phyloP scores from a whole-genome alignment of 2,797 vertebrate species.

The Astyanax mexicanus region DNA sequence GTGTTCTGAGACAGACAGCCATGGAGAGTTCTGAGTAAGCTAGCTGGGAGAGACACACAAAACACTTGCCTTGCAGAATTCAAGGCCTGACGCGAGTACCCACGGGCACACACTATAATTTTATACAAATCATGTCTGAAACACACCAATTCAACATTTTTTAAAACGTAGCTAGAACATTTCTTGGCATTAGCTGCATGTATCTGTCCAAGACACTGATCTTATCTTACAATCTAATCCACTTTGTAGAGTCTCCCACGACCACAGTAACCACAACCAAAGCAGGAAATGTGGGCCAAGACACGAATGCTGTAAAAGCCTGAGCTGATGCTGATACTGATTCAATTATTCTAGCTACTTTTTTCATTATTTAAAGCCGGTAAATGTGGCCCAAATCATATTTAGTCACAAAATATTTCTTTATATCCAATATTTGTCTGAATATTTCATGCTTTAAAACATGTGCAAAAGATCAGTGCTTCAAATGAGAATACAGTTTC shows the following conservation, averaged over 20 bases:
- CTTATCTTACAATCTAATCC: neutral
- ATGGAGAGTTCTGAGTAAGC: conserved; percentile 37
- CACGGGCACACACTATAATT: conserved; percentile 53
- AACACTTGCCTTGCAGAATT: conserved; percentile 55
- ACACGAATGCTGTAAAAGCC: neutral
- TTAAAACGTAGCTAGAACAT: neutral
- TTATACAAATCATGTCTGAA: conserved; percentile 50
- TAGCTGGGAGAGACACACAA: conserved; percentile 40
- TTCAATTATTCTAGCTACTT: no score
- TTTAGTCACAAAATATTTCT: no score
- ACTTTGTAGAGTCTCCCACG: neutral
- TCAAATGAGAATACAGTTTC: no score
- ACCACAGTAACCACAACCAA: neutral
- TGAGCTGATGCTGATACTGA: no score
- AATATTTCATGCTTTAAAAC: no score
- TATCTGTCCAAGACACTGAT: neutral
- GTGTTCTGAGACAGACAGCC: conserved; percentile 41
- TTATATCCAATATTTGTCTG: no score
- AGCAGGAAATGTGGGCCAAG: neutral
- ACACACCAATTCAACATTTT: conserved; percentile 38
- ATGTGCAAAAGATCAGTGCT: no score
- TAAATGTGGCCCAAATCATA: no score
- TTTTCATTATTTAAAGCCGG: no score
- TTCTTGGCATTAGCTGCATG: conserved; percentile 12
- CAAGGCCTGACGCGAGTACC: conserved; percentile 33